These are phyloP conservation scores for Argyrosomus regius DNA, from an alignment of 2,797 vertebrate genomes.

Conservation along the genomic window DNA sequence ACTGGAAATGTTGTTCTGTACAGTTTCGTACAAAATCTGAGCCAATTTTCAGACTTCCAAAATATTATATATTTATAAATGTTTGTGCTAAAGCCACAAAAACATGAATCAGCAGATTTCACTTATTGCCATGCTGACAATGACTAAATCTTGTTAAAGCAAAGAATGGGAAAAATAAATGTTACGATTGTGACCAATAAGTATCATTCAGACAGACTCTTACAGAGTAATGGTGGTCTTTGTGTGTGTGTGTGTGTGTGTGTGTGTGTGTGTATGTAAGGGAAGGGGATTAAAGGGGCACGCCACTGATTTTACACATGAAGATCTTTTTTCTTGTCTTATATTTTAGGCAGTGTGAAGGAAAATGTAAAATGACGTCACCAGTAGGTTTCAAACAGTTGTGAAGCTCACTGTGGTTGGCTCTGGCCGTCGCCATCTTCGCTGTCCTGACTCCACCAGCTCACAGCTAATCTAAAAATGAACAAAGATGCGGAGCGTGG, in stretches of 20 bases:
- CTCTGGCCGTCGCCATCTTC: too few species aligned
- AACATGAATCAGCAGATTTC: neutral
- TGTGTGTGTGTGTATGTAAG: neutral
- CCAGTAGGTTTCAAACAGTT: too few species aligned
- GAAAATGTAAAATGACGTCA: too few species aligned
- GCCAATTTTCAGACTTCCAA: neutral
- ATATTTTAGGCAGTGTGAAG: too few species aligned
- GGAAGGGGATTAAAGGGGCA: neutral
- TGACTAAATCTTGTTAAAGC: constrained; percentile 16
- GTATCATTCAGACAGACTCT: constrained; percentile 3
- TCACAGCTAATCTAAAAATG: too few species aligned
- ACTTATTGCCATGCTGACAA: neutral
- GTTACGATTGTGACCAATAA: constrained; percentile 9
- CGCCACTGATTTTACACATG: neutral
- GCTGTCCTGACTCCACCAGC: too few species aligned
- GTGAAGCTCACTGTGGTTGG: too few species aligned
- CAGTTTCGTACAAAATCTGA: neutral
- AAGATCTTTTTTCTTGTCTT: neutral
- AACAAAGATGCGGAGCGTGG: too few species aligned
- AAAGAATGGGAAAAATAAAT: constrained; percentile 20
- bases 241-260: neutral
- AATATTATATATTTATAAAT: too few species aligned
- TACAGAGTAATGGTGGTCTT: neutral
- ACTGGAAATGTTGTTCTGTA: neutral
- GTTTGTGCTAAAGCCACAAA: neutral